Percentiles rank a stretch among this genome's conserved stretches.
Conservation (phyloP, 1,140 invertebrate genomes). For the Melitaea cinxia region DNA sequence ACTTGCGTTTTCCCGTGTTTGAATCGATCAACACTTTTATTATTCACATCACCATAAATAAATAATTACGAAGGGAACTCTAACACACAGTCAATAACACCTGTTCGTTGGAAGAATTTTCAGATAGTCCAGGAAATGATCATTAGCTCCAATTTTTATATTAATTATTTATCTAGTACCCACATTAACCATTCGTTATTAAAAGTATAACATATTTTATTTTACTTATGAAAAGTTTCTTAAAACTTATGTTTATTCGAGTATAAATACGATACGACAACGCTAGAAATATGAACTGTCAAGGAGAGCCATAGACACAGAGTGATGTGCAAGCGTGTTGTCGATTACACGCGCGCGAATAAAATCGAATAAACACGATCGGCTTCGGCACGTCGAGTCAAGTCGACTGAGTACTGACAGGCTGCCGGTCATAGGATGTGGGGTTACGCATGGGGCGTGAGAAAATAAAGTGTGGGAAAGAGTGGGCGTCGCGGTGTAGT, state of each 20-base stretch:
- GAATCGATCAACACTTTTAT: slow-evolving; percentile 67
- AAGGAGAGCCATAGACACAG: slow-evolving; percentile 73
- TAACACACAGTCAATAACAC: slow-evolving; percentile 78
- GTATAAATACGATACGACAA: slow-evolving; percentile 73
- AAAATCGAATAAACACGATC: slow-evolving; percentile 53
- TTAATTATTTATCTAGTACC: background rate
- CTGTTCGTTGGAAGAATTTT: slow-evolving; percentile 71
- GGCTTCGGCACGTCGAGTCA: slow-evolving; percentile 54
- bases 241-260: slow-evolving; percentile 65
- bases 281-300: slow-evolving; percentile 75
- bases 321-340: slow-evolving; percentile 67
- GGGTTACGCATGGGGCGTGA: slow-evolving; percentile 89
- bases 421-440: slow-evolving; percentile 84
- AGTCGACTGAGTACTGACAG: slow-evolving; percentile 64
- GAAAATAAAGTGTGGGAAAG: slow-evolving; percentile 90
- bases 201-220: background rate
- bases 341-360: slow-evolving; percentile 68
- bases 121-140: slow-evolving; percentile 56
- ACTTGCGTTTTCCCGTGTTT: slow-evolving; percentile 6
- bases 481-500: slow-evolving; percentile 86
- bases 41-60: slow-evolving; percentile 76
- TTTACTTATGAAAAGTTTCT: slow-evolving; percentile 40
- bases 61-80: slow-evolving; percentile 77
- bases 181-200: background rate
- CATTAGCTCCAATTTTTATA: slow-evolving; percentile 25